A percentile compares a stretch with the other conserved stretches of the same genome.
These are phyloP conservation scores for Camponotus floridanus DNA, from an alignment of 1,140 invertebrate species.

Conservation along the genomic window DNA sequence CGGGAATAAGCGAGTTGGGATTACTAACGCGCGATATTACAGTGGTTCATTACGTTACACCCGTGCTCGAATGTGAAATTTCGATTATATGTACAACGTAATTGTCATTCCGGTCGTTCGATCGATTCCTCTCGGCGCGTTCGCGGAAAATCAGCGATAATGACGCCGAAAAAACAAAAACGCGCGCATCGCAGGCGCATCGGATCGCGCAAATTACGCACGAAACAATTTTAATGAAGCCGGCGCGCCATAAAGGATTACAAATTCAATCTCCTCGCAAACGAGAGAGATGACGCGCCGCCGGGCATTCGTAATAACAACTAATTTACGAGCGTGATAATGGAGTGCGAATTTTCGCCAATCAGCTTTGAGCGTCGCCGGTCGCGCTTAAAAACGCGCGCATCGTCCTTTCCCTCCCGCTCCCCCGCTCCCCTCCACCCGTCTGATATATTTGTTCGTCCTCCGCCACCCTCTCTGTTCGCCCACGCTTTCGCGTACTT, in stretches of 20 bases:
- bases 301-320: conserved; percentile 60
- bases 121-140: conserved; percentile 42
- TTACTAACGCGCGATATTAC: conserved; percentile 14
- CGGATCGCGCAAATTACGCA: conserved; percentile 62
- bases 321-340: conserved; percentile 69
- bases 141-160: conserved; percentile 59
- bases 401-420: neutral
- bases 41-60: conserved; percentile 17
- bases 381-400: conserved; percentile 58
- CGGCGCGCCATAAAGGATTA: conserved; percentile 61
- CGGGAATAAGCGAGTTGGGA: conserved; percentile 26
- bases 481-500: conserved; percentile 47
- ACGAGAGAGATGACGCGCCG: conserved; percentile 55
- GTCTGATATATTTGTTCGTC: conserved; percentile 49
- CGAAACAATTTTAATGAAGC: conserved; percentile 64
- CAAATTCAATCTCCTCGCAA: conserved; percentile 61
- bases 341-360: conserved; percentile 72
- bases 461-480: conserved; percentile 16
- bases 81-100: conserved; percentile 19
- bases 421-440: too few species aligned
- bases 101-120: conserved; percentile 44
- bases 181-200: conserved; percentile 35
- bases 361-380: conserved; percentile 72
- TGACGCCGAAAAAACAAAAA: conserved; percentile 51
- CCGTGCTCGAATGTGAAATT: conserved; percentile 27